phyloP scores from a whole-genome alignment of 2,888 invertebrate genomes.

The Pinctada fucata region DNA sequence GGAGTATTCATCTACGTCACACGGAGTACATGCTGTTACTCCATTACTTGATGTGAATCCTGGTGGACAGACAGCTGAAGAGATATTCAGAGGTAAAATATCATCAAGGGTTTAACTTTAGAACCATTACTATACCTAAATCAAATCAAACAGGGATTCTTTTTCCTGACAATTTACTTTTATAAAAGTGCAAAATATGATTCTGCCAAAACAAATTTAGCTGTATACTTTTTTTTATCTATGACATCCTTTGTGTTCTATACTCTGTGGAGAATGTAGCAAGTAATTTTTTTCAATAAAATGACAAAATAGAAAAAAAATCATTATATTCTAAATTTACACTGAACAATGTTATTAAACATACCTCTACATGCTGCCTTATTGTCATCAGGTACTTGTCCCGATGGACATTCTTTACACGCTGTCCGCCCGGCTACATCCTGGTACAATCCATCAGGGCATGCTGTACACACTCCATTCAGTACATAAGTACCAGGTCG shows the following conservation, averaged over 20 bases:
- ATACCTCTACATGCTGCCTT: slow-evolving; percentile 28
- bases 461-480: slow-evolving; percentile 8
- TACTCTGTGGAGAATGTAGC: too few relatives aligned
- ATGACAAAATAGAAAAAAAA: too few relatives aligned
- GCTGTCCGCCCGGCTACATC: slow-evolving; percentile 24
- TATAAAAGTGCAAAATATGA: too few relatives aligned
- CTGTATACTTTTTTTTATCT: too few relatives aligned
- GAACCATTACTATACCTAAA: background rate
- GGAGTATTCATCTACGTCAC: slow-evolving; percentile 30
- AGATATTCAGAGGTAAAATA: background rate
- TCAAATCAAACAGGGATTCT: background rate
- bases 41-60: slow-evolving; percentile 37
- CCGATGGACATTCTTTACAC: slow-evolving; percentile 31
- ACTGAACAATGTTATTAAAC: background rate
- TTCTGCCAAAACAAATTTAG: too few relatives aligned
- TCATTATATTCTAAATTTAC: too few relatives aligned
- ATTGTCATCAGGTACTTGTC: slow-evolving; percentile 14
- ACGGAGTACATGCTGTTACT: slow-evolving; percentile 29
- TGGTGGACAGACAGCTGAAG: slow-evolving; percentile 37
- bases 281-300: too few relatives aligned
- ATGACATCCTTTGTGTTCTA: too few relatives aligned
- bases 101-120: background rate
- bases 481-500: slow-evolving; percentile 29
- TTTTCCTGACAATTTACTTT: too few relatives aligned
- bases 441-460: slow-evolving; percentile 36